phyloP scores from a whole-genome alignment of 2,797 vertebrate genomes.

The Pelodytes ibericus region DNA sequence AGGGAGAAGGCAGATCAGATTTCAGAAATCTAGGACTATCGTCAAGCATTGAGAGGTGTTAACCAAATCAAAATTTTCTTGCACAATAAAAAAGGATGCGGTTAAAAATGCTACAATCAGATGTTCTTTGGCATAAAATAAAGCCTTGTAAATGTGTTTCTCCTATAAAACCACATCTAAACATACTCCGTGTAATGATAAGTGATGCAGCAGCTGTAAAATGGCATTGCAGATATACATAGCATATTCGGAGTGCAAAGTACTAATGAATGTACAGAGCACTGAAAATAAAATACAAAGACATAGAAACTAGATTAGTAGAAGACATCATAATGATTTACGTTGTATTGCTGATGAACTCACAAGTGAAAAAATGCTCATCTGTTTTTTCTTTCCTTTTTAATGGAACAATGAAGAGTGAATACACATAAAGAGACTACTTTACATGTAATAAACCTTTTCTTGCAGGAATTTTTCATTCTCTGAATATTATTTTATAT shows the following conservation, averaged over 20 bases:
- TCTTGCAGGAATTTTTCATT: background rate
- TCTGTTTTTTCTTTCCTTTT: background rate
- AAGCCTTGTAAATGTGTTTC: background rate
- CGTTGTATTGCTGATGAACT: background rate
- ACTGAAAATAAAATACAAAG: background rate
- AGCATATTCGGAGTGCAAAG: background rate
- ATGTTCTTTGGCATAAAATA: background rate
- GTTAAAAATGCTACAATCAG: background rate
- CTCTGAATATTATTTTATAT: background rate
- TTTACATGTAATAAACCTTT: background rate
- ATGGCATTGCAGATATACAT: background rate
- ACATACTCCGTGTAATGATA: background rate
- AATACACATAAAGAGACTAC: background rate
- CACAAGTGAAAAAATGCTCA: background rate
- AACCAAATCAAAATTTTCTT: background rate
- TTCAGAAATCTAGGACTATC: background rate
- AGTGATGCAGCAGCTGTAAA: constrained; percentile 10
- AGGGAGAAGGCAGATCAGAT: no score
- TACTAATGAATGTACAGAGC: constrained; percentile 5
- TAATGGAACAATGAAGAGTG: background rate
- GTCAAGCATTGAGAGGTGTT: background rate
- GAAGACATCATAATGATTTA: background rate
- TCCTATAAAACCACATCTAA: background rate
- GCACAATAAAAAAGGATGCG: background rate
- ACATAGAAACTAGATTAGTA: background rate